phyloP scores from a whole-genome alignment of 2,888 invertebrate genomes.

The Watsonalla binaria region DNA sequence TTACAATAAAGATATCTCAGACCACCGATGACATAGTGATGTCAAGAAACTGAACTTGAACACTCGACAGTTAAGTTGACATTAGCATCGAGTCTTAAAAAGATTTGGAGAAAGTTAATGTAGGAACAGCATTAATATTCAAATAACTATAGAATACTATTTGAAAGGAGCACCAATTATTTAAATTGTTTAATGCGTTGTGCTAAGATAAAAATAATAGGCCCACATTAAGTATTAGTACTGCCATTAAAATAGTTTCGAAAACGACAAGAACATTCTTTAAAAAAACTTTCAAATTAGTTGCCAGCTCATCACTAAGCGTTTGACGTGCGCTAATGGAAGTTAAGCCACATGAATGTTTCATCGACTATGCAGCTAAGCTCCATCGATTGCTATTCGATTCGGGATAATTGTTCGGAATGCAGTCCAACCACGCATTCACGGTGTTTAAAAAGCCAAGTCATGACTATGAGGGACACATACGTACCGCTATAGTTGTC shows the following conservation, averaged over 20 bases:
- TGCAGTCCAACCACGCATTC: conserved; percentile 34
- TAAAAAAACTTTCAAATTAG: not conserved
- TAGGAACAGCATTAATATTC: too few species aligned
- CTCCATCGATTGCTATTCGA: conserved; percentile 18
- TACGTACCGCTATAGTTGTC: conserved; percentile 21
- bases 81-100: too few species aligned
- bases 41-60: too few species aligned
- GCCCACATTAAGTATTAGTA: too few species aligned
- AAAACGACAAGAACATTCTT: not conserved
- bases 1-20: too few species aligned
- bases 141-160: too few species aligned
- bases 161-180: too few species aligned
- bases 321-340: not conserved
- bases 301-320: not conserved
- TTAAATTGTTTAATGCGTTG: too few species aligned
- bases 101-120: too few species aligned
- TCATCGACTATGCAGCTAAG: not conserved
- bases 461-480: conserved; percentile 44
- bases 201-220: too few species aligned
- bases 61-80: too few species aligned
- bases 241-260: not conserved
- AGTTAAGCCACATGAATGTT: not conserved
- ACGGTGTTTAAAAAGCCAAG: conserved; percentile 27
- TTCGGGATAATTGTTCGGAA: conserved; percentile 39
- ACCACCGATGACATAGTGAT: too few species aligned